Percentiles rank a stretch among this genome's conserved stretches.
phyloP scores from a whole-genome alignment of 2,797 vertebrate species.

The Toxotes lorentzi region DNA sequence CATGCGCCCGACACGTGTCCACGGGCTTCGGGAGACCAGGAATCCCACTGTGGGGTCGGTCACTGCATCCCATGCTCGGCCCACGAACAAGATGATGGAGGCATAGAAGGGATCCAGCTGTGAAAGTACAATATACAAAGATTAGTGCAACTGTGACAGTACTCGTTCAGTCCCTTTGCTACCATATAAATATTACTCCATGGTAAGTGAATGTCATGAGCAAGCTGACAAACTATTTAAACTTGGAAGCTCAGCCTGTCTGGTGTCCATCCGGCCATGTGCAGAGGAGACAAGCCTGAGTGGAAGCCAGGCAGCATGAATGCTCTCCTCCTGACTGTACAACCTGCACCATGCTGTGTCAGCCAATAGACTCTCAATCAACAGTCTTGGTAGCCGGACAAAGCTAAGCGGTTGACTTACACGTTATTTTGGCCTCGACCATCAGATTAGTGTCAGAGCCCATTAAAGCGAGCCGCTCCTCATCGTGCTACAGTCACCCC shows the following conservation, averaged over 20 bases:
- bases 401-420: conserved; percentile 66
- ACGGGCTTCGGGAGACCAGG: conserved; percentile 92
- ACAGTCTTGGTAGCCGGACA: conserved; percentile 51
- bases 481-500: background rate
- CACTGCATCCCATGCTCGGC: conserved; percentile 95
- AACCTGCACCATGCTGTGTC: conserved; percentile 63
- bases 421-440: conserved; percentile 52
- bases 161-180: background rate
- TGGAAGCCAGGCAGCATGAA: conserved; percentile 34
- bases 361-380: conserved; percentile 57
- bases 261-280: conserved; percentile 12
- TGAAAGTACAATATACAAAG: background rate
- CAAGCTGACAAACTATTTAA: background rate
- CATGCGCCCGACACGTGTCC: conserved; percentile 94
- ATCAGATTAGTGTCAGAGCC: conserved; percentile 75
- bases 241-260: conserved; percentile 25
- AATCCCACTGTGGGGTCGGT: conserved; percentile 97
- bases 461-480: conserved; percentile 72
- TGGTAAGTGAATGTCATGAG: background rate
- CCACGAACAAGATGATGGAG: conserved; percentile 96
- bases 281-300: conserved; percentile 14
- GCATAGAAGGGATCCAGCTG: conserved; percentile 94
- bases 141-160: background rate
- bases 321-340: conserved; percentile 53
- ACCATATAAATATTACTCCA: background rate